phyloP scores from a whole-genome alignment of 2,797 vertebrate species.

The Triplophysa yarkandensis region DNA sequence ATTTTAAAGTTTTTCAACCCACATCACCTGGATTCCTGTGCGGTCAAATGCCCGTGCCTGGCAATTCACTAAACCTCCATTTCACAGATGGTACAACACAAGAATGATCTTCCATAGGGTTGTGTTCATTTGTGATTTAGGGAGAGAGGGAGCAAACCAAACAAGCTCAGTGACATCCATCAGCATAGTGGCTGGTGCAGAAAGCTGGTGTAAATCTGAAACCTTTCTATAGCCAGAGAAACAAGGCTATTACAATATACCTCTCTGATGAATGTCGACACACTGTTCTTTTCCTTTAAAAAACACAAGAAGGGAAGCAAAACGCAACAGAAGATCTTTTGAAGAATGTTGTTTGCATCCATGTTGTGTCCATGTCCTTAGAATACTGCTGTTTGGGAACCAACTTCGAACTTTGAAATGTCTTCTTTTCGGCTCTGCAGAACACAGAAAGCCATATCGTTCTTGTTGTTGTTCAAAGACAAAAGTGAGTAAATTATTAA shows the following conservation, averaged over 20 bases:
- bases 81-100: conserved; percentile 48
- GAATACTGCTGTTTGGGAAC: too few species aligned
- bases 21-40: conserved; percentile 32
- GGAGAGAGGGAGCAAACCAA: conserved; percentile 42
- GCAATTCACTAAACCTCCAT: conserved; percentile 30
- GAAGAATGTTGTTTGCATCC: too few species aligned
- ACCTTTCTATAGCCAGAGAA: conserved; percentile 37
- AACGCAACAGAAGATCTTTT: too few species aligned
- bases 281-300: conserved; percentile 19
- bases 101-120: conserved; percentile 51
- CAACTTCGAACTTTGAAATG: too few species aligned
- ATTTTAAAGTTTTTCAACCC: background rate
- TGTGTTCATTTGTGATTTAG: conserved; percentile 56
- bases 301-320: conserved; percentile 19
- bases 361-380: conserved; percentile 4
- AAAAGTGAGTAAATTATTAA: too few species aligned
- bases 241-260: conserved; percentile 55
- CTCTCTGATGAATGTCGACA: conserved; percentile 54
- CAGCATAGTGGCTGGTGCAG: conserved; percentile 43
- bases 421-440: too few species aligned
- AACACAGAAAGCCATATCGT: too few species aligned
- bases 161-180: conserved; percentile 54
- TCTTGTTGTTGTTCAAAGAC: too few species aligned
- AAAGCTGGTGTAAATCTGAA: conserved; percentile 58
- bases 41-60: conserved; percentile 1